Evolutionary conservation across 2,113 vertebrate genomes (phyloP).

Genomic region (Nycticorax nycticorax): DNA sequence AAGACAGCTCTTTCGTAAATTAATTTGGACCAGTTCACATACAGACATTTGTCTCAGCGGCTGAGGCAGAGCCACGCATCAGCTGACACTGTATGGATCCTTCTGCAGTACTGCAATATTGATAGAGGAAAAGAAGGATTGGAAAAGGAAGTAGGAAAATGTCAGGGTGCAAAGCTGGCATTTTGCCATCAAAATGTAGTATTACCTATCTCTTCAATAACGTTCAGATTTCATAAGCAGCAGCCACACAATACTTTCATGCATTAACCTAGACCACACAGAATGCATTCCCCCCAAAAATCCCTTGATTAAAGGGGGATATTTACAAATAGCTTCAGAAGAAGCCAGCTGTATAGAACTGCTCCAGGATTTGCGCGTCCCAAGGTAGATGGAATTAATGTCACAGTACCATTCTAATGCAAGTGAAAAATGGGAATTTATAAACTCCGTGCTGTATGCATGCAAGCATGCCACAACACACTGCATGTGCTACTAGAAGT

Average conservation of each 20-base stretch:
- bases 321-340: not conserved
- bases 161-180: not conserved
- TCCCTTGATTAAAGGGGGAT: not conserved
- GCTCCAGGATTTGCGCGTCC: not conserved
- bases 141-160: not conserved
- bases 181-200: not conserved
- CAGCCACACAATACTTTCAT: not conserved
- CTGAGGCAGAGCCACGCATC: not conserved
- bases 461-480: not conserved
- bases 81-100: not conserved
- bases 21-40: not conserved
- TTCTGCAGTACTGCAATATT: not conserved
- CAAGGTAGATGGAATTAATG: not conserved
- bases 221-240: not conserved
- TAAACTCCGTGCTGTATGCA: not conserved
- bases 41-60: not conserved
- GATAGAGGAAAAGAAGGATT: not conserved
- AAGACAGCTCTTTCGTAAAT: not conserved
- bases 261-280: not conserved
- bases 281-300: not conserved
- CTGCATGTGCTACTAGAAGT: not conserved
- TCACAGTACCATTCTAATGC: not conserved
- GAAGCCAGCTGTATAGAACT: not conserved
- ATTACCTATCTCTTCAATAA: not conserved
- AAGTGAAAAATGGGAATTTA: not conserved